A percentile compares a stretch with the other conserved stretches of the same genome.
These are phyloP conservation scores for Chionodraco myersi DNA, from an alignment of 2,113 vertebrate genomes.

Conservation along the genomic window DNA sequence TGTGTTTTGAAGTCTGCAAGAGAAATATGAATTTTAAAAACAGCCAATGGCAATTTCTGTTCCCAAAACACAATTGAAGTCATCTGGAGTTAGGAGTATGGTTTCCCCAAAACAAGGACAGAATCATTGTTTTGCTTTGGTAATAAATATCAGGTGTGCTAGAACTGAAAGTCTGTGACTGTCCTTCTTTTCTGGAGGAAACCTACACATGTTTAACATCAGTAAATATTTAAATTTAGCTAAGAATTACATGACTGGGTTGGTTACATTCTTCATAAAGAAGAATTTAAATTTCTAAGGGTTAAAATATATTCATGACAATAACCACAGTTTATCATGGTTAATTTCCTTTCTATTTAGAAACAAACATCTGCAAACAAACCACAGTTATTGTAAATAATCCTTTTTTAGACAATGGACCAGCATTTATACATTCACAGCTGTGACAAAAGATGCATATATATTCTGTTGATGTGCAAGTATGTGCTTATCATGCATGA, in stretches of 20 bases:
- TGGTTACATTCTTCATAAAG: background rate
- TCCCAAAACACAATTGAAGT: background rate
- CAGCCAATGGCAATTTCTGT: background rate
- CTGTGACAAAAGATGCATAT: slow-evolving; percentile 62
- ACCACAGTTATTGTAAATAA: slow-evolving; percentile 33
- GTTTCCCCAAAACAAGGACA: background rate
- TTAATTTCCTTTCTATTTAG: slow-evolving; percentile 2
- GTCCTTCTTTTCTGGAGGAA: background rate
- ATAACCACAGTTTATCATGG: background rate
- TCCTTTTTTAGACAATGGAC: background rate
- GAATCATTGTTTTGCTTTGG: background rate
- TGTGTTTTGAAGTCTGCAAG: background rate
- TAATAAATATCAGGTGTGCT: background rate
- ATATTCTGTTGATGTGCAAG: slow-evolving; percentile 39
- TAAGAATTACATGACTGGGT: slow-evolving; percentile 6
- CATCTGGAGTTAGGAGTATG: background rate
- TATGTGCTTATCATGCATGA: slow-evolving; percentile 58
- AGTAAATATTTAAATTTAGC: background rate
- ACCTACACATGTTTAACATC: slow-evolving; percentile 7
- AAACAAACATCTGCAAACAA: slow-evolving; percentile 43
- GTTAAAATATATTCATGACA: background rate
- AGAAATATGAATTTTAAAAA: background rate
- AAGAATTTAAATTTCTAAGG: background rate
- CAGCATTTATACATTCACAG: slow-evolving; percentile 63
- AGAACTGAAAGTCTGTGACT: background rate